Percentiles rank a stretch among this genome's conserved stretches.
phyloP scores from a whole-genome alignment of 2,113 vertebrate species.

The Paradoxurus hermaphroditus region DNA sequence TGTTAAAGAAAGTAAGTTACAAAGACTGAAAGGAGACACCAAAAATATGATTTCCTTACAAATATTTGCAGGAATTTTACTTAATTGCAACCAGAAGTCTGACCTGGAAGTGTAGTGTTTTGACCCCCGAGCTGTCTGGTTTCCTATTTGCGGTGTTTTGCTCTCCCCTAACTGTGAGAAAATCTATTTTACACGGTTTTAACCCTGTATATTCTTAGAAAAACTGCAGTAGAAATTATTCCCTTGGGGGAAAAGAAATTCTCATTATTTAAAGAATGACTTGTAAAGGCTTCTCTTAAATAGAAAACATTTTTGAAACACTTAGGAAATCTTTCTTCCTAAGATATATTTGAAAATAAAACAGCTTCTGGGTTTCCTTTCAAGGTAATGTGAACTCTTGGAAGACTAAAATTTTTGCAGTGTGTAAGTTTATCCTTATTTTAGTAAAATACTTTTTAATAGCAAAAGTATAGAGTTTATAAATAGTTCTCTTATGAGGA shows the following conservation, averaged over 20 bases:
- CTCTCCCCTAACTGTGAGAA: constrained; percentile 85
- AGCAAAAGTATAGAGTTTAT: neutral
- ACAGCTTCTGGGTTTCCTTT: constrained; percentile 25
- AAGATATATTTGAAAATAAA: constrained; percentile 53
- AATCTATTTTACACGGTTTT: constrained; percentile 81
- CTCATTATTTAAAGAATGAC: constrained; percentile 68
- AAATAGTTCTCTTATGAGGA: neutral
- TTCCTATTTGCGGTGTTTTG: constrained; percentile 85
- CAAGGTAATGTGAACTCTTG: constrained; percentile 32
- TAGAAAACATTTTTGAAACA: constrained; percentile 66
- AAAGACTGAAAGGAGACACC: constrained; percentile 72
- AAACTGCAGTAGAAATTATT: constrained; percentile 57
- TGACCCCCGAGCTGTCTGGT: constrained; percentile 85
- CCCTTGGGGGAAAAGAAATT: constrained; percentile 65
- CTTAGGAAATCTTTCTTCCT: constrained; percentile 59
- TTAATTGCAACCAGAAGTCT: constrained; percentile 89
- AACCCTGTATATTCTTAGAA: constrained; percentile 79
- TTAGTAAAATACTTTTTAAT: constrained; percentile 49
- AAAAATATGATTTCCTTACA: constrained; percentile 83
- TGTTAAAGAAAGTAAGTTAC: constrained; percentile 65
- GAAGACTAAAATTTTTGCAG: neutral
- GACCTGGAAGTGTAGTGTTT: constrained; percentile 89
- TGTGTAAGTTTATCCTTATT: constrained; percentile 4
- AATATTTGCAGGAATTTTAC: constrained; percentile 83
- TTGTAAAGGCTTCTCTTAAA: constrained; percentile 67